Evolutionary conservation across 2,113 vertebrate species (phyloP).

Genomic region (Dolichotis patagonum): DNA sequence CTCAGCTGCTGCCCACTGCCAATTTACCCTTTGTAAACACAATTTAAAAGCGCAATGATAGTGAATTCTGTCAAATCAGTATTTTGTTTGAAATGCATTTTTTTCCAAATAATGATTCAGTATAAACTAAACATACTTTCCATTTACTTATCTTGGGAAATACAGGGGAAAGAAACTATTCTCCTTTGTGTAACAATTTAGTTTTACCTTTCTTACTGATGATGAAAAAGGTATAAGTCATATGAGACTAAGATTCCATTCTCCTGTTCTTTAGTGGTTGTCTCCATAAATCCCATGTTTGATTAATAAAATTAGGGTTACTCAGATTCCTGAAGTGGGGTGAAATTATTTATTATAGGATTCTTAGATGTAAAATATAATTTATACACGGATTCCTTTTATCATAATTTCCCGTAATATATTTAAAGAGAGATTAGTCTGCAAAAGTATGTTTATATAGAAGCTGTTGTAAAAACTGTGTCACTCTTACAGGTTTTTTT

Average conservation of each 20-base stretch:
- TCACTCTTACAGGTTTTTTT: too few species aligned
- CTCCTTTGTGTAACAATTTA: background rate
- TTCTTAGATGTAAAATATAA: conserved; percentile 27
- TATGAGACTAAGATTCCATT: background rate
- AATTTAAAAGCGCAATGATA: conserved; percentile 1
- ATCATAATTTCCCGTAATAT: background rate
- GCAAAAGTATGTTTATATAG: background rate
- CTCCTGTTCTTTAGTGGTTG: background rate
- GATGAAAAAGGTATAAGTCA: background rate
- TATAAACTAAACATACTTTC: conserved; percentile 13
- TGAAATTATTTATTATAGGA: conserved; percentile 8
- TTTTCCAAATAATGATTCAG: background rate
- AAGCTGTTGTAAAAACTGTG: background rate
- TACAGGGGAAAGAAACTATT: background rate
- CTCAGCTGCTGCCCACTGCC: too few species aligned
- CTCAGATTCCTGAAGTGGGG: conserved; percentile 15
- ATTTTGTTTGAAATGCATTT: conserved; percentile 21
- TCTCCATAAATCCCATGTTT: background rate
- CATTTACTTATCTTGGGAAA: background rate
- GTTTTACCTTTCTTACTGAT: background rate
- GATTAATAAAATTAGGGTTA: conserved; percentile 23
- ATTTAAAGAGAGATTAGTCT: conserved; percentile 21
- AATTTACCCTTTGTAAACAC: background rate
- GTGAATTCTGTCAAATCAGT: background rate
- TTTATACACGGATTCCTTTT: background rate